Percentiles rank a stretch among this genome's conserved stretches.
These are phyloP conservation scores for Blera fallax DNA, from an alignment of 2,888 invertebrate species.

Conservation along the genomic window DNA sequence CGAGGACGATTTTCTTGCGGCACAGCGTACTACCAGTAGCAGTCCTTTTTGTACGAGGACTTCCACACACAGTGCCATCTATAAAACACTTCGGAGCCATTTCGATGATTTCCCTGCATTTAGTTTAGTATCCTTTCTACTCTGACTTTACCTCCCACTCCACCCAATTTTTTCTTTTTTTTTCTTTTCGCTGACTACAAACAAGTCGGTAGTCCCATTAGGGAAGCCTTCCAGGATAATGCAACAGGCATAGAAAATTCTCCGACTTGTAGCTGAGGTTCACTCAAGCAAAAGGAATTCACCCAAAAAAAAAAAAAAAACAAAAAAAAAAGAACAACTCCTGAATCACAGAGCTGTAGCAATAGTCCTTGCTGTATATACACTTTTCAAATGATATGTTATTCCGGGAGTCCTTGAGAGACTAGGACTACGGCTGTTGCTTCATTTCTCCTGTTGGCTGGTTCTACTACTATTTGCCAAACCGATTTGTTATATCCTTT, in stretches of 20 bases:
- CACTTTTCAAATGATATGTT: constrained; percentile 44
- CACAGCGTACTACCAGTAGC: constrained; percentile 18
- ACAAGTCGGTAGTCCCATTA: constrained; percentile 63
- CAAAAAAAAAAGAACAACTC: not conserved
- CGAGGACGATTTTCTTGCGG: constrained; percentile 52
- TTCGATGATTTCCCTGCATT: constrained; percentile 72
- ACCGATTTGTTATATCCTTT: constrained; percentile 64
- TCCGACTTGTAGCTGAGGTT: constrained; percentile 74
- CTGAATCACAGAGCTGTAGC: constrained; percentile 58
- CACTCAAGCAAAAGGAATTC: constrained; percentile 79
- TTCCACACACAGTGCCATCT: constrained; percentile 36
- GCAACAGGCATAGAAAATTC: constrained; percentile 68
- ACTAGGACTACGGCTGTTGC: constrained; percentile 69
- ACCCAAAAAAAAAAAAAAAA: constrained; percentile 44
- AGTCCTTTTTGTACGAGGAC: constrained; percentile 55
- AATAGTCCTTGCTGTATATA: constrained; percentile 41
- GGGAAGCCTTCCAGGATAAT: constrained; percentile 54
- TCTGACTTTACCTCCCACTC: constrained; percentile 5
- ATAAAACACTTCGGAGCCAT: constrained; percentile 69
- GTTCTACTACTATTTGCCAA: constrained; percentile 57
- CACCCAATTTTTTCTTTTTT: too few species aligned
- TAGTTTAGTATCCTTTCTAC: constrained; percentile 62
- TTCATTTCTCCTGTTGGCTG: constrained; percentile 23
- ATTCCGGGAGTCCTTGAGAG: constrained; percentile 28
- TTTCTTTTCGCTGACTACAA: constrained; percentile 41